phyloP scores from a whole-genome alignment of 2,888 invertebrate species.

The Chymomyza fuscimana region DNA sequence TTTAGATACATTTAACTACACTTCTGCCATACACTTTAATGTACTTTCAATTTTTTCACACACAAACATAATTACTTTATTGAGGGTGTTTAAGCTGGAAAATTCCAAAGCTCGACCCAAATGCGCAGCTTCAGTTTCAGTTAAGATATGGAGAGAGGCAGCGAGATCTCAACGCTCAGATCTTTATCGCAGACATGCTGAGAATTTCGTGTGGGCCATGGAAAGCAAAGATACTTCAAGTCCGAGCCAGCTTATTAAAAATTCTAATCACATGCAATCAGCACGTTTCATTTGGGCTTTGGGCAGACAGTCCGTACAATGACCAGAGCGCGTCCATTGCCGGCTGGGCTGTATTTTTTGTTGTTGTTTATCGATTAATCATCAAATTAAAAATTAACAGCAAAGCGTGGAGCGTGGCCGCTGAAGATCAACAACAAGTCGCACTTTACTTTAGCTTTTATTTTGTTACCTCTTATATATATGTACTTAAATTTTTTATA shows the following conservation, averaged over 20 bases:
- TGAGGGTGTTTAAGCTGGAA: not conserved
- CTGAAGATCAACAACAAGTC: conserved; percentile 36
- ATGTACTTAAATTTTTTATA: conserved; percentile 5
- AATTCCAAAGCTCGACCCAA: not conserved
- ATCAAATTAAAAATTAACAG: conserved; percentile 66
- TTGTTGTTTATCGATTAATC: conserved; percentile 74
- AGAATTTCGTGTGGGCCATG: not conserved
- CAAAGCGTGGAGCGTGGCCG: conserved; percentile 68
- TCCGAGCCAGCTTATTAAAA: conserved; percentile 52
- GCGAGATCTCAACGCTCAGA: not conserved
- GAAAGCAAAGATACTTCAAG: not conserved
- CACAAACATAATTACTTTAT: not conserved
- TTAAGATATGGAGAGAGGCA: not conserved
- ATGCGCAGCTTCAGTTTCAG: conserved; percentile 3
- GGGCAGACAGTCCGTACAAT: conserved; percentile 47
- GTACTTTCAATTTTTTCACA: conserved; percentile 5
- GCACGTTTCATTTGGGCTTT: conserved; percentile 35
- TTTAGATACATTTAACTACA: conserved; percentile 1
- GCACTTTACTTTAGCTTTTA: not conserved
- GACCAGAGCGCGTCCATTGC: conserved; percentile 38
- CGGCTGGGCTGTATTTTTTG: conserved; percentile 12
- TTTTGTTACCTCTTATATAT: not conserved
- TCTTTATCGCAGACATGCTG: conserved; percentile 5
- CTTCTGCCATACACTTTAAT: not conserved
- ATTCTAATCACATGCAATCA: conserved; percentile 72